phyloP scores from a whole-genome alignment of 1,140 invertebrate species.

The Penaeus indicus region DNA sequence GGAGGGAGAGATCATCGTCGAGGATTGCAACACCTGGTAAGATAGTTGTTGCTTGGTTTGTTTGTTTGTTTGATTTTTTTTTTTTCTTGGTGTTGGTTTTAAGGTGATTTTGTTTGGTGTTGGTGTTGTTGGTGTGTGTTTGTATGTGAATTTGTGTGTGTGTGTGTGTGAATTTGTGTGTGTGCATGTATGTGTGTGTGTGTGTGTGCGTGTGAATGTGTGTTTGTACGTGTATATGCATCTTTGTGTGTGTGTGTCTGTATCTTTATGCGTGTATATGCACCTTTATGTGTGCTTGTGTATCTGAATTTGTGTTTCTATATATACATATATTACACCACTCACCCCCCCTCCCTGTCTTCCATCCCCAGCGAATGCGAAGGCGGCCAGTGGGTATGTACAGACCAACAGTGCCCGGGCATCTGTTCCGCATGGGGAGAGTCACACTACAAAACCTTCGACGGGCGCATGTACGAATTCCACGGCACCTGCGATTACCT shows the following conservation, averaged over 20 bases:
- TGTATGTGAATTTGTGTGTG: no score
- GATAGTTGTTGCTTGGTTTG: constrained; percentile 39
- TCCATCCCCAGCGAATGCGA: constrained; percentile 72
- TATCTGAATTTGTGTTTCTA: no score
- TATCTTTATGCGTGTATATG: no score
- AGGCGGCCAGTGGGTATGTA: constrained; percentile 70
- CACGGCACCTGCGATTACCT: constrained; percentile 90
- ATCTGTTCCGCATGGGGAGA: constrained; percentile 87
- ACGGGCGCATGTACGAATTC: constrained; percentile 86
- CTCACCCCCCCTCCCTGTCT: neutral
- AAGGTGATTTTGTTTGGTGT: neutral
- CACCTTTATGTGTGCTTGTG: no score
- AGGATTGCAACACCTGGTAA: constrained; percentile 88
- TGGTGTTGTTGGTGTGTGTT: no score
- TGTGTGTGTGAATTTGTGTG: no score
- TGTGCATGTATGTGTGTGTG: no score
- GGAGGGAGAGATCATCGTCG: constrained; percentile 81
- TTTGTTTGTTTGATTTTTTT: neutral
- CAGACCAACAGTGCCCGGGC: constrained; percentile 72
- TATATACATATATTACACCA: neutral
- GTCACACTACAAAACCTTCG: constrained; percentile 89
- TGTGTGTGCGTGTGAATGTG: no score
- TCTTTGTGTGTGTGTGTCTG: no score
- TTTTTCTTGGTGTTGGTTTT: neutral
- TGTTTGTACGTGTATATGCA: no score